Conservation (phyloP, 2,797 vertebrate genomes). For the Xyrichtys novacula region DNA sequence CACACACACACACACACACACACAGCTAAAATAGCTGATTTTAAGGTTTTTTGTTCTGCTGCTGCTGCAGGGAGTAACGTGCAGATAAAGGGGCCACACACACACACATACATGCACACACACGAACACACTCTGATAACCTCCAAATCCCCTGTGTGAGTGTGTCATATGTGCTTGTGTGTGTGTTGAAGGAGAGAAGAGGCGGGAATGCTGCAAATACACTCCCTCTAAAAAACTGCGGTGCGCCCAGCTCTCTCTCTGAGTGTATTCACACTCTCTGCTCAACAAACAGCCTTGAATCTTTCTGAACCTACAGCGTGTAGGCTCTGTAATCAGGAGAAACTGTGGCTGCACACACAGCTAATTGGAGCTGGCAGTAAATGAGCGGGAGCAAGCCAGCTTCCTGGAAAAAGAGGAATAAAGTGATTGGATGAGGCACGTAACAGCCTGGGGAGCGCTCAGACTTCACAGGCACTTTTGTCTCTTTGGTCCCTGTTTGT, state of each 20-base stretch:
- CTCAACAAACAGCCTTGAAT: constrained; percentile 19
- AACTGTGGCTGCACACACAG: constrained; percentile 16
- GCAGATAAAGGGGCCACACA: constrained; percentile 29
- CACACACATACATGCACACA: not conserved
- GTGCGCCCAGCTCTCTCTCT: constrained; percentile 30
- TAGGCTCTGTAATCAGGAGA: constrained; percentile 40
- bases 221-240: not conserved
- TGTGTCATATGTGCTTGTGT: constrained; percentile 4
- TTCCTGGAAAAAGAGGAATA: constrained; percentile 36
- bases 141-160: no score
- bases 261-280: constrained; percentile 40
- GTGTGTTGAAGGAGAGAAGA: constrained; percentile 3
- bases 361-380: constrained; percentile 58
- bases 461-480: constrained; percentile 51
- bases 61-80: constrained; percentile 17
- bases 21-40: constrained; percentile 2
- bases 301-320: constrained; percentile 15
- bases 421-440: constrained; percentile 56
- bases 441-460: constrained; percentile 38
- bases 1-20: constrained; percentile 10
- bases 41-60: constrained; percentile 10
- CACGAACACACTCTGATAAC: constrained; percentile 32
- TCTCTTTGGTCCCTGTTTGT: constrained; percentile 41
- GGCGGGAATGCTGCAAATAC: constrained; percentile 2
- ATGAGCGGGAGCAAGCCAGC: constrained; percentile 32